A percentile compares a stretch with the other conserved stretches of the same genome.
phyloP scores from a whole-genome alignment of 2,113 vertebrate species.

The Genyomyrus donnyi region DNA sequence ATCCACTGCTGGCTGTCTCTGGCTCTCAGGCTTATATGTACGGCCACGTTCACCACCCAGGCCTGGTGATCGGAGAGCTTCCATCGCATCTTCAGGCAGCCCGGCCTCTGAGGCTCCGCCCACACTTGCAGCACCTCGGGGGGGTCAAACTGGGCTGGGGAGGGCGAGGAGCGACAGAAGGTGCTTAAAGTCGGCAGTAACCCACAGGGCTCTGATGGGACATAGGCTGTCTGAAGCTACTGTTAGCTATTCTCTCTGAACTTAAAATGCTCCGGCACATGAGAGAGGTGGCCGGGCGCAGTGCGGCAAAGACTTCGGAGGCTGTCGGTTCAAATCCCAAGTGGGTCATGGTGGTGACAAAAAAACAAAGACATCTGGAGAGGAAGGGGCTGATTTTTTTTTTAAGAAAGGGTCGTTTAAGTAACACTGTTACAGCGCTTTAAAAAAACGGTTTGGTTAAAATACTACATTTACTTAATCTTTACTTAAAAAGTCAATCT shows the following conservation, averaged over 20 bases:
- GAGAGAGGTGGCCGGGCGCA: not conserved
- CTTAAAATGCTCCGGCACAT: not conserved
- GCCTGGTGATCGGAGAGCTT: conserved; percentile 35
- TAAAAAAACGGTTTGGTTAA: not conserved
- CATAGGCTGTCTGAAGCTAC: not conserved
- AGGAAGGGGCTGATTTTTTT: not conserved
- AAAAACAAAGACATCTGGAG: not conserved
- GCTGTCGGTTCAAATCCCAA: not conserved
- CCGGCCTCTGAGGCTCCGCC: conserved; percentile 8
- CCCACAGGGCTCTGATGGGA: not conserved
- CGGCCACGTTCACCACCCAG: conserved; percentile 40
- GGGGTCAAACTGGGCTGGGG: conserved; percentile 54
- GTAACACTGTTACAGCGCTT: not conserved
- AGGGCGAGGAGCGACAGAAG: not conserved
- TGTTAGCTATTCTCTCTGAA: not conserved
- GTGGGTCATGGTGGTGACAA: not conserved
- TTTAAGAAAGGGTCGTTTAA: not conserved
- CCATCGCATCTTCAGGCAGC: conserved; percentile 55
- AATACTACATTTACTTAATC: not conserved
- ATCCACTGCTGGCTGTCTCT: conserved; percentile 19
- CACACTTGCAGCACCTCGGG: conserved; percentile 41
- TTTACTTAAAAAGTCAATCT: not conserved
- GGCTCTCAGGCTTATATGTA: conserved; percentile 43
- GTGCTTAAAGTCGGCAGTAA: not conserved
- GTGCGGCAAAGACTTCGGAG: not conserved